Conservation (phyloP, 2,113 vertebrate genomes). For the Willisornis vidua region DNA sequence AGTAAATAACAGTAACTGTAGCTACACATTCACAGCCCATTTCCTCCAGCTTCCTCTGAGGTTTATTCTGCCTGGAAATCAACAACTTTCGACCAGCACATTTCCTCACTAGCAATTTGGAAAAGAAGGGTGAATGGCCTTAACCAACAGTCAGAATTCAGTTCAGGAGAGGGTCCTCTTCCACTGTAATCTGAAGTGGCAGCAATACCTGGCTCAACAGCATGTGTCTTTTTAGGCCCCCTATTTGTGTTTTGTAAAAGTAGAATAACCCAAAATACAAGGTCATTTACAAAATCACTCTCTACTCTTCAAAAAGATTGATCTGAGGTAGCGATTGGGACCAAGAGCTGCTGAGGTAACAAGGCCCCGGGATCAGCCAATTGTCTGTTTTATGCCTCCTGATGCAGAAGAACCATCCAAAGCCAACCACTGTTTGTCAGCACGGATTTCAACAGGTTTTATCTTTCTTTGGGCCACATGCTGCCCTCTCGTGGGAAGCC, state of each 20-base stretch:
- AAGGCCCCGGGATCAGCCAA: accelerated
- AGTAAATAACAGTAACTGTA: neutral
- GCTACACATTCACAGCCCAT: neutral
- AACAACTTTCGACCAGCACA: neutral
- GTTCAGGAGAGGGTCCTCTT: neutral
- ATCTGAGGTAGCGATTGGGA: neutral
- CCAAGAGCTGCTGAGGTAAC: neutral
- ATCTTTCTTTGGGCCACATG: neutral
- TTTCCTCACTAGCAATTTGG: neutral
- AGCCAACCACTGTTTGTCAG: accelerated
- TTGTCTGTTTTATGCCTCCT: accelerated
- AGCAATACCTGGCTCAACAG: neutral
- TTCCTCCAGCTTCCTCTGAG: neutral
- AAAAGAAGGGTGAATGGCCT: neutral
- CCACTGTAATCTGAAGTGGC: neutral
- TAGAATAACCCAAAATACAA: neutral
- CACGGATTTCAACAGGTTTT: neutral
- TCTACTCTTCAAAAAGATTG: neutral
- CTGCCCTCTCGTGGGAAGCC: slow-evolving; percentile 28
- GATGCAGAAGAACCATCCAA: neutral
- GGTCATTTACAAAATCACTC: neutral
- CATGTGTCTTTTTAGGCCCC: neutral
- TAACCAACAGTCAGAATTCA: neutral
- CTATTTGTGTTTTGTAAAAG: neutral
- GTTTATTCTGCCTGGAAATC: neutral